Evolutionary conservation across 2,113 vertebrate species (phyloP), one percentile per base, ranked within the genome.

Genomic region (Lepisosteus osseus): DNA sequence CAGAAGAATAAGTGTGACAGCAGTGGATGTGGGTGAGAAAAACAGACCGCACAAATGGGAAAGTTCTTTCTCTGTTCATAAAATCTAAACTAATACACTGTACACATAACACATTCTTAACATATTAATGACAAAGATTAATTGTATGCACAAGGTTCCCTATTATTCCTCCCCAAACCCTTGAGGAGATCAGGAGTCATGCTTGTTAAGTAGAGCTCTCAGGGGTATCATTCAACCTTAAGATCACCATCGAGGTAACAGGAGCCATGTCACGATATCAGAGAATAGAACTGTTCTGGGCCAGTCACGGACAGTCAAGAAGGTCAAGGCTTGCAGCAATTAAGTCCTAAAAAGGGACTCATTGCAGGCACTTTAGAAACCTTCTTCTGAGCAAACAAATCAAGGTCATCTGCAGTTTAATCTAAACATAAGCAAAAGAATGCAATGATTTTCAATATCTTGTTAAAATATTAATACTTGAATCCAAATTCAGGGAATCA

Each of bases 141-240:
- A 59, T 59, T 59, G 56, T 59, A 59, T 4, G 13, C 3, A n/a
- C 57, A 59, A 51, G 47, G 5, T 51, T 51, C 47, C 5, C 5
- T 51, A 5, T 9, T 6, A 9, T 51, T 51, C 47, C 47, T 81
- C 76, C 85, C 79, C 75, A 74, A 56, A 82, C 79, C 89, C 93
- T 90, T 85, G 86, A 90, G 92, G 91, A 89, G 90, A 86, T 87
- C 86, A 95, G 95, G 93, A 96, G 95, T 97, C 93, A 97, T 81
- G 95, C 92, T 92, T 95, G 89, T 98, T 97, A 96, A 85, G 87
- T 68, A 69, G 82, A 89, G 87, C 86, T 95, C 94, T 95, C 93
- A 94, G 93, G 93, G 90, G 88, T 93, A 94, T 93, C 89, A 87
- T 79, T 89, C 79, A 90, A 93, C 92, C 93, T 90, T 3, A 90